These are phyloP conservation scores for Protonemura montana DNA, from an alignment of 2,888 invertebrate species.

Conservation along the genomic window DNA sequence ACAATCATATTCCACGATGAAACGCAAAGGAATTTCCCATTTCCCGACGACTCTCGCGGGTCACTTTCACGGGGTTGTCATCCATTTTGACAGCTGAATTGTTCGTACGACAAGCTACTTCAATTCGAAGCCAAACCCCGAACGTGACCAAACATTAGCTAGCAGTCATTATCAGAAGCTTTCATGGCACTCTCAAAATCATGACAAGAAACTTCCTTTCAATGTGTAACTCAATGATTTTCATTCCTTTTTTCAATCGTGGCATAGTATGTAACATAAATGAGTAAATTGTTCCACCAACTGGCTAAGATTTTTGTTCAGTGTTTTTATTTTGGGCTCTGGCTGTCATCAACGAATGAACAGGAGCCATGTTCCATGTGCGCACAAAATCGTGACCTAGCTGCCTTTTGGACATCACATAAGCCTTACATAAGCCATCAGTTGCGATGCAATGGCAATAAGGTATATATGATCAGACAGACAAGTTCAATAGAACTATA, in stretches of 20 bases:
- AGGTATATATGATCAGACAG: background rate
- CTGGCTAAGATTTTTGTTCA: background rate
- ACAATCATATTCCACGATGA: background rate
- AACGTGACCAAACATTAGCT: conserved; percentile 37
- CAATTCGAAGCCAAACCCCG: background rate
- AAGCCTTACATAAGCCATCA: background rate
- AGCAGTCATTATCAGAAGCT: conserved; percentile 25
- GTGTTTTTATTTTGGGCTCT: conserved; percentile 23
- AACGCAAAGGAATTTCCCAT: background rate
- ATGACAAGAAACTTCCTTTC: conserved; percentile 21
- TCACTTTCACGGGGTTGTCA: background rate
- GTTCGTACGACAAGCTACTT: no score
- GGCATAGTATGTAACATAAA: conserved; percentile 28
- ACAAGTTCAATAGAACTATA: conserved; percentile 20
- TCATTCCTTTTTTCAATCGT: background rate
- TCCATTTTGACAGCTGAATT: background rate
- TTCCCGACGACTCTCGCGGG: background rate
- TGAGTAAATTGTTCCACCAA: conserved; percentile 40
- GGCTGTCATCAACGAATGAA: conserved; percentile 23
- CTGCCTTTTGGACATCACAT: background rate
- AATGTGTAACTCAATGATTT: background rate
- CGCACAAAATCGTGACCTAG: conserved; percentile 13
- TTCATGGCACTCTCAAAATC: conserved; percentile 18
- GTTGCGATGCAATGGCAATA: background rate
- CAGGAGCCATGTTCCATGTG: conserved; percentile 24